Percentiles rank a stretch among this genome's conserved stretches.
These are phyloP conservation scores for Phaetusa simplex DNA, from an alignment of 2,113 vertebrate genomes.

Conservation along the genomic window DNA sequence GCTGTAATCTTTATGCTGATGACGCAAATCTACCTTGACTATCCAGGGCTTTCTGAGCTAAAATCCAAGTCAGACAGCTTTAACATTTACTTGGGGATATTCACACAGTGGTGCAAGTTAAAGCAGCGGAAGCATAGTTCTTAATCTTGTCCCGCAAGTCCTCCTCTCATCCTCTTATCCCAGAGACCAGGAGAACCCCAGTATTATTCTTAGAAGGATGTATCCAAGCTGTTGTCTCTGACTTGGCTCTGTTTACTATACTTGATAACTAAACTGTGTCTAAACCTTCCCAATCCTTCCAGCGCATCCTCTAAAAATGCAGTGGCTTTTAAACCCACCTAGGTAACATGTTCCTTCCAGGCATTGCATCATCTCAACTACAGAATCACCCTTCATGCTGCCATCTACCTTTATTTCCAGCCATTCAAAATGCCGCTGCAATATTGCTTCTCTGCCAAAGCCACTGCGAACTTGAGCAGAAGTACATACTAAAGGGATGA, in stretches of 20 bases:
- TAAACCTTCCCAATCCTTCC: background rate
- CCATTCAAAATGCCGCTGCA: background rate
- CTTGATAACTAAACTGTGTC: background rate
- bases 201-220: background rate
- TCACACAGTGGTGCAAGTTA: background rate
- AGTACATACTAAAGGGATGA: background rate
- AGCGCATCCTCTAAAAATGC: background rate
- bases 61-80: background rate
- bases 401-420: background rate
- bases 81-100: background rate
- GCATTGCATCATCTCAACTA: background rate
- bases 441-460: background rate
- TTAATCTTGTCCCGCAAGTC: background rate
- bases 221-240: background rate
- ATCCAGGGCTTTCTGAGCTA: background rate
- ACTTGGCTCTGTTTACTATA: background rate
- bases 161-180: background rate
- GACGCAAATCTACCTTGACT: background rate
- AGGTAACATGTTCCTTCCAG: rapidly evolving
- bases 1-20: background rate
- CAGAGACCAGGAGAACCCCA: background rate
- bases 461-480: background rate
- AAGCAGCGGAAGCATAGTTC: background rate
- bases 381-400: background rate
- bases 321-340: background rate